These are phyloP conservation scores for Nasalis larvatus DNA, from an alignment of 2,113 vertebrate species.

Conservation along the genomic window DNA sequence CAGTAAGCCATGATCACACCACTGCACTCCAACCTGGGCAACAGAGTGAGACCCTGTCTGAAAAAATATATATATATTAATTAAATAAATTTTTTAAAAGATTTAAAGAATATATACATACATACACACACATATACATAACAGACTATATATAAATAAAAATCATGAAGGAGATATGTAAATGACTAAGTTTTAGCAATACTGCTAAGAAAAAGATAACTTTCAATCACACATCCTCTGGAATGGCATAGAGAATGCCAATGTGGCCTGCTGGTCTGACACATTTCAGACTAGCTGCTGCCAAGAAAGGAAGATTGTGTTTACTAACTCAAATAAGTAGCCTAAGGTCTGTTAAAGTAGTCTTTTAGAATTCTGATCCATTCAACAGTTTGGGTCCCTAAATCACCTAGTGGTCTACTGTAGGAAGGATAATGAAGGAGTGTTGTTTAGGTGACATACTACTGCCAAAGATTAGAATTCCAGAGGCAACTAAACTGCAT, in stretches of 20 bases:
- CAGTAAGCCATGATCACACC: too few species aligned
- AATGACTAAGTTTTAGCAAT: not conserved
- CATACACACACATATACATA: not conserved
- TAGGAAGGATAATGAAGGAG: not conserved
- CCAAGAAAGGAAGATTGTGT: not conserved
- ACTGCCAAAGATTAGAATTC: not conserved
- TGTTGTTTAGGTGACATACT: not conserved
- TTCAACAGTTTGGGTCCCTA: not conserved
- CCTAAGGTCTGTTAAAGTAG: not conserved
- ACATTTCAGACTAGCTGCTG: not conserved
- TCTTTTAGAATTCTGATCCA: not conserved
- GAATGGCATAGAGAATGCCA: not conserved
- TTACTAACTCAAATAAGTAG: not conserved
- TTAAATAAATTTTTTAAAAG: too few species aligned
- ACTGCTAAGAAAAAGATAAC: not conserved
- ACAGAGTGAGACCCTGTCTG: too few species aligned
- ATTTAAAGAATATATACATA: not conserved
- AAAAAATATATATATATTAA: too few species aligned
- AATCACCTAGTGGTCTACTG: not conserved
- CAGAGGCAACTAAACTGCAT: not conserved
- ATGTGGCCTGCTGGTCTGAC: not conserved
- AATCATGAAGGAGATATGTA: not conserved
- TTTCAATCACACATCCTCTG: not conserved
- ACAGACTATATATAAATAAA: not conserved
- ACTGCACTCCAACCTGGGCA: too few species aligned